Base-by-base conservation (phyloP, 2,113 vertebrate genomes). In the Trematomus loennbergii region DNA sequence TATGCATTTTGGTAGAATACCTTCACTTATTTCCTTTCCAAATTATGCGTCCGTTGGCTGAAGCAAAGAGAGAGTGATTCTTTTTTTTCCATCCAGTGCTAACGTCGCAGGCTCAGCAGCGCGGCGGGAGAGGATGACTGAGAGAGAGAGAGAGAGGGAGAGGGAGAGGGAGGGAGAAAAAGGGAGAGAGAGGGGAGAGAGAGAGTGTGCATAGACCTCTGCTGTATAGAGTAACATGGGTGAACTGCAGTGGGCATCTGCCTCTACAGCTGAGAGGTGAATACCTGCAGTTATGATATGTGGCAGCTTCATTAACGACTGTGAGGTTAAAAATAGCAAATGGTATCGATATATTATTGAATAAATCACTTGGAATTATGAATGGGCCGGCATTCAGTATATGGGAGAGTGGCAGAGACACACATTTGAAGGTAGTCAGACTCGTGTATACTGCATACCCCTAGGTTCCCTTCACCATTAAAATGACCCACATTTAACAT, bases 61-160 rank as follows among this genome's bases (percentile, higher is more conserved):
- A 60, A 84, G 77, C 75, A 59, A 61, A 79, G 52, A 78, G 65
- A 62, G 77, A 68, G 67, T 49, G 55, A 63, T 62, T 59, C 65
- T 59, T 73, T 49, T 79, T 33, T 83, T 75, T 52, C 11, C 82
- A 79, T 87, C 89, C 85, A 78, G 75, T 12, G 88, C 75, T 75
- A 84, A 72, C 93, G 91, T 89, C 86, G 91, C 85, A 89, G 89
- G 82, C 83, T 89, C 80, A 84, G 86, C 89, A 91, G 79, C 84
- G 73, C 80, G 87, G 75, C 73, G 79, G 65, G 86, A 90, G 85
- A 88, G 71, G 72, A 85, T 81, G 87, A 89, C 72, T 76, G 83
- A 69, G 87, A 82, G 79, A 84, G 77, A 49, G 83, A 48, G 75
- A 25, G 64, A 58, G 74, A 40, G 78, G 57, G 85, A 62, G 80